Evolutionary conservation across 64 coral and sea anemone genomes (phyloP).

Genomic region (Anthopleura sola): DNA sequence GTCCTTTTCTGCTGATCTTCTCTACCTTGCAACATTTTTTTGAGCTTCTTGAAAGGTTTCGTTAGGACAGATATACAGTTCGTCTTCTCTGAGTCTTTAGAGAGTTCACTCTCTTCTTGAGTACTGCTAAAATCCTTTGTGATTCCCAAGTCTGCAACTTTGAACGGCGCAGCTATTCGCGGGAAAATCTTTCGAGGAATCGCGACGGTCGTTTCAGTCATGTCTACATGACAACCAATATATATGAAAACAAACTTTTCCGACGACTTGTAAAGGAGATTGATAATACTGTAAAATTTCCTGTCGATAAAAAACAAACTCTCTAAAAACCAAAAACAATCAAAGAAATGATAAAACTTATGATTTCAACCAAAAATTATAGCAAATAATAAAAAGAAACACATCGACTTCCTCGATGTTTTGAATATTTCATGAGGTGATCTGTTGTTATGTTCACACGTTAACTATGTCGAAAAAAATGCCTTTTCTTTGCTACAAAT

Average conservation of each 20-base stretch:
- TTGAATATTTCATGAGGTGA: too few relatives aligned
- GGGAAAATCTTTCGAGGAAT: not conserved
- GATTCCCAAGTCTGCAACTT: not conserved
- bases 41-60: not conserved
- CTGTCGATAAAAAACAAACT: too few relatives aligned
- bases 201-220: not conserved
- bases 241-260: not conserved
- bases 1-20: not conserved
- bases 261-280: not conserved
- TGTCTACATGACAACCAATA: not conserved
- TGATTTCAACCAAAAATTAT: too few relatives aligned
- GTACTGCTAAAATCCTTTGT: not conserved
- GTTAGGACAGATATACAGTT: not conserved
- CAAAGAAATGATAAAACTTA: too few relatives aligned
- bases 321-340: too few relatives aligned
- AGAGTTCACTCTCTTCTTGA: not conserved
- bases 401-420: too few relatives aligned
- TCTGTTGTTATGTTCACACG: too few relatives aligned
- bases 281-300: too few relatives aligned
- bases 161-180: not conserved
- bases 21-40: not conserved
- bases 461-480: too few relatives aligned
- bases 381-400: too few relatives aligned
- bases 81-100: not conserved
- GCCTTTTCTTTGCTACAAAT: too few relatives aligned